Percentiles rank a stretch among this genome's conserved stretches.
phyloP scores from a whole-genome alignment of 2,797 vertebrate genomes.

The Anabas testudineus region DNA sequence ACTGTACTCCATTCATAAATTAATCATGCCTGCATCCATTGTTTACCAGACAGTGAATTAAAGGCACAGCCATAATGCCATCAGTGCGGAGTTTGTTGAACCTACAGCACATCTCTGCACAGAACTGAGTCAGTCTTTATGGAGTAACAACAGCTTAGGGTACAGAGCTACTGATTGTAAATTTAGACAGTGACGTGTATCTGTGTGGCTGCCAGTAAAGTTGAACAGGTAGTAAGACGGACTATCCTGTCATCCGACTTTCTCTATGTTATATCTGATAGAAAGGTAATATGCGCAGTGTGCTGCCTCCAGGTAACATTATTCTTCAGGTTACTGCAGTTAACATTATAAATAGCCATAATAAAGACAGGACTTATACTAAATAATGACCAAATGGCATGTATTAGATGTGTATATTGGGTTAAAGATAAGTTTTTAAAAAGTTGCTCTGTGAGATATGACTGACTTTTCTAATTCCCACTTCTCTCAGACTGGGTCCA shows the following conservation, averaged over 20 bases:
- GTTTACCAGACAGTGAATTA: conserved; percentile 64
- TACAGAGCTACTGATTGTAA: conserved; percentile 28
- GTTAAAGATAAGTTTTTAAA: background rate
- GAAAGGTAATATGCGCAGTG: conserved; percentile 21
- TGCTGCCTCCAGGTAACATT: conserved; percentile 38
- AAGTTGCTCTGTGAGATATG: conserved; percentile 9
- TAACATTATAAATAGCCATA: background rate
- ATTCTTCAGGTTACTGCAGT: conserved; percentile 1
- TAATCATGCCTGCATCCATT: conserved; percentile 57
- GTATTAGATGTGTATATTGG: too few species aligned
- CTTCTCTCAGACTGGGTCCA: conserved; percentile 11
- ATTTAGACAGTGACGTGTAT: conserved; percentile 27
- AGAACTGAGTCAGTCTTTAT: conserved; percentile 45
- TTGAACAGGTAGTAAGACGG: conserved; percentile 19
- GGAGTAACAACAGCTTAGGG: conserved; percentile 34
- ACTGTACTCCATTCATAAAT: conserved; percentile 62
- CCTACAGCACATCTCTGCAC: conserved; percentile 16
- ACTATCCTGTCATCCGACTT: conserved; percentile 20
- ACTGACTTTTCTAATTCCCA: conserved; percentile 33
- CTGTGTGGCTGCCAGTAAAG: conserved; percentile 22
- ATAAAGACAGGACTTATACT: conserved; percentile 9
- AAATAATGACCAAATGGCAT: conserved; percentile 23
- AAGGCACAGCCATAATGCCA: conserved; percentile 58
- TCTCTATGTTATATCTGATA: conserved; percentile 30
- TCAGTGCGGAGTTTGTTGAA: conserved; percentile 51